Base-by-base conservation (phyloP, 2,113 vertebrate genomes). In the Malurus melanocephalus region DNA sequence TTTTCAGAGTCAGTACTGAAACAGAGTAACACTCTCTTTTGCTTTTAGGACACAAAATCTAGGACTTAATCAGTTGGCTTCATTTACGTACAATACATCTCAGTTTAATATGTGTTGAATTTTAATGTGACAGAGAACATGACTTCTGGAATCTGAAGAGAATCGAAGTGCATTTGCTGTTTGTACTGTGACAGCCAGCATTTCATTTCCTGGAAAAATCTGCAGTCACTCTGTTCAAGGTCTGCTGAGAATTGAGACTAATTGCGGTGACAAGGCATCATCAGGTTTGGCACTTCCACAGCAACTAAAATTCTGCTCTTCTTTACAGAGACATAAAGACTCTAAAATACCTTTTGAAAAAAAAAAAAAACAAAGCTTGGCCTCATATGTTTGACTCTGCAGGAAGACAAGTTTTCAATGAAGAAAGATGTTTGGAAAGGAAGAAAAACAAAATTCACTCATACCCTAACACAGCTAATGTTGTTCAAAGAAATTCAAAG, bases 261-360 rank as follows among this genome's bases (percentile, higher is more conserved):
- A 57, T 84, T 91, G 91, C 88, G 83, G 69, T 93, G 91, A 93
- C 85, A 93, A 92, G 85, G 18, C 68, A 66, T 62, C 35, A 11
- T 80, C 87, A 72, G 32, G 28, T 71, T 94, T 90, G 88, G 49
- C 85, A 83, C 57, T 78, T 85, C 21, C 77, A 77, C 80, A 75
- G 80, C 57, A 93, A 78, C 56, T 67, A 8, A 88, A 93, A 55
- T 88, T 85, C 74, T 90, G 32, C 9, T 80, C 69, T 69, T 78
- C 87, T 84, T 85, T 65, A 38, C 55, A 80, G 82, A 88, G 21
- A 45, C 60, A 66, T 74, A 61, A 80, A 68, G 53, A 76, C 59
- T 91, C 90, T 51, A 65, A 86, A 88, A 81, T 81, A 81, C 19
- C 49, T 92, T 69, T 79, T 56, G 28, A 46, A 35, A 90, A 77